These are phyloP conservation scores for Mamestra brassicae DNA, from an alignment of 2,888 invertebrate genomes.

Conservation along the genomic window DNA sequence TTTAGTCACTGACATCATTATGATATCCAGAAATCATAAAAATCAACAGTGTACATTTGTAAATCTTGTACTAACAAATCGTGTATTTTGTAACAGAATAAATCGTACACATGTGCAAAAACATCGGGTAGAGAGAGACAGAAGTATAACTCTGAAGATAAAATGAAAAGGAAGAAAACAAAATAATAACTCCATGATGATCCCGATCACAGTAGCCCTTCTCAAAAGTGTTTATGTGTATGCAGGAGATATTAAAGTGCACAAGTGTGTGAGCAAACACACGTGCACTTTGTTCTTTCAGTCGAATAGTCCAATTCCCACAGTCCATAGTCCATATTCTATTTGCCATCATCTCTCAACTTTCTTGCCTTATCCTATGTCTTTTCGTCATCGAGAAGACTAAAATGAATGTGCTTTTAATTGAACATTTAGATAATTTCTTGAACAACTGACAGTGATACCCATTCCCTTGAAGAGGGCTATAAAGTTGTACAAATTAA, in stretches of 20 bases:
- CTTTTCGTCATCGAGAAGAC: background rate
- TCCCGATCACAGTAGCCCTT: too few relatives aligned
- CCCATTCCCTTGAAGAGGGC: background rate
- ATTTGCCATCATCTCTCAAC: too few relatives aligned
- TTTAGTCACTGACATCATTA: background rate
- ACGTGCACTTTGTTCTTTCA: too few relatives aligned
- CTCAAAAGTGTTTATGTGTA: too few relatives aligned
- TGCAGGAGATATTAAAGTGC: too few relatives aligned
- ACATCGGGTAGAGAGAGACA: background rate
- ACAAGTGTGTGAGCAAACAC: too few relatives aligned
- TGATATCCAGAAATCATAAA: constrained; percentile 31
- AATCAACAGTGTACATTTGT: constrained; percentile 34
- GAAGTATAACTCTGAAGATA: background rate
- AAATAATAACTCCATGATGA: background rate
- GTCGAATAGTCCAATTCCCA: too few relatives aligned
- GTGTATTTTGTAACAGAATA: constrained; percentile 40
- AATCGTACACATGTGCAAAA: constrained; percentile 47
- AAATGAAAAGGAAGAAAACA: background rate
- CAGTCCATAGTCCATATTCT: too few relatives aligned
- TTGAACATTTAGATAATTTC: background rate
- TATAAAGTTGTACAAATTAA: background rate
- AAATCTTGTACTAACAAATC: constrained; percentile 45
- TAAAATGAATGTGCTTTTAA: background rate
- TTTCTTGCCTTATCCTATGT: background rate
- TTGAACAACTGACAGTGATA: background rate